Percentiles rank a stretch among this genome's conserved stretches.
These are phyloP conservation scores for Epizoanthus ramosus DNA, from an alignment of 92 coral and sea anemone species.

Conservation along the genomic window DNA sequence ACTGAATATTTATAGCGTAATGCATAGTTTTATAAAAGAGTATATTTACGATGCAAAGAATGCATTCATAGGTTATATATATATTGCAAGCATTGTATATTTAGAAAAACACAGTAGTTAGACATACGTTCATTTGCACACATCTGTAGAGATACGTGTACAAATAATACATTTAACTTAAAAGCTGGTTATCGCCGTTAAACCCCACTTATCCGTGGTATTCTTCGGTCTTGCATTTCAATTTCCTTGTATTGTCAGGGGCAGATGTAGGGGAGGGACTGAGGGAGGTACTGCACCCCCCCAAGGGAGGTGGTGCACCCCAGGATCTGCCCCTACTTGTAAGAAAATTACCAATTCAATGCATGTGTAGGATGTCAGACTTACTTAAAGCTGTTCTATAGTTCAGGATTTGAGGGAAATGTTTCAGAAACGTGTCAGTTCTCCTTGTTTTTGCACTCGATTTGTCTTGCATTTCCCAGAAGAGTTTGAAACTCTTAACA, in stretches of 20 bases:
- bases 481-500: too few relatives aligned
- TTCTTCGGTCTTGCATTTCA: not conserved
- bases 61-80: constrained; percentile 35
- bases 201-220: not conserved
- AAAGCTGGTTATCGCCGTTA: not conserved
- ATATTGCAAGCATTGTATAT: constrained; percentile 36
- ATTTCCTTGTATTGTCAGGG: constrained; percentile 21
- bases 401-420: too few relatives aligned
- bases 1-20: constrained; percentile 41
- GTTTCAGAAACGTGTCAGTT: too few relatives aligned
- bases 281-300: too few relatives aligned
- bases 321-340: too few relatives aligned
- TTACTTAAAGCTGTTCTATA: too few relatives aligned
- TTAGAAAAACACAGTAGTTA: constrained; percentile 31
- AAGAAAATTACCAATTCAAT: too few relatives aligned
- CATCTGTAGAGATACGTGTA: not conserved
- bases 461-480: too few relatives aligned
- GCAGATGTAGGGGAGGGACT: too few relatives aligned
- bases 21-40: constrained; percentile 43
- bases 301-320: too few relatives aligned
- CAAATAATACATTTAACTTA: not conserved
- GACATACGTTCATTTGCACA: constrained; percentile 30
- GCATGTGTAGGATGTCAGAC: too few relatives aligned
- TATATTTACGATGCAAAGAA: constrained; percentile 38
- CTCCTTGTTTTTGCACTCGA: too few relatives aligned